Evolutionary conservation across 1,140 invertebrate genomes (phyloP).

Genomic region (Atta colombica): DNA sequence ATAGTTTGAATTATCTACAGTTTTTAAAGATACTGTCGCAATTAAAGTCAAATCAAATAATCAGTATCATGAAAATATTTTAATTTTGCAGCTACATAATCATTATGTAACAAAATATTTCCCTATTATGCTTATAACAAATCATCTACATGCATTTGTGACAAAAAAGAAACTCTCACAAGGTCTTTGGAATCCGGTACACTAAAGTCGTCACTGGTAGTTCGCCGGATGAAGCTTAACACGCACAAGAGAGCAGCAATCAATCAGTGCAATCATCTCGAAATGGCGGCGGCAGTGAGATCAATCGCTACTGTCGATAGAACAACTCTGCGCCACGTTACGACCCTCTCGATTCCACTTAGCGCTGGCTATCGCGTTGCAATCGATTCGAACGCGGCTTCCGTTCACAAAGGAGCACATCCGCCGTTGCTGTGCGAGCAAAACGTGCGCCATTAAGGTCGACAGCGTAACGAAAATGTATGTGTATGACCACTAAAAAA

Average conservation of each 20-base stretch:
- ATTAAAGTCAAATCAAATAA: neutral
- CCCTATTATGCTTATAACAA: neutral
- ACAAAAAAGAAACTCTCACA: neutral
- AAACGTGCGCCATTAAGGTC: constrained; percentile 38
- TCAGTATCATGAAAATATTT: neutral
- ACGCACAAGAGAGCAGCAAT: constrained; percentile 50
- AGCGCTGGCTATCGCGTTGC: constrained; percentile 56
- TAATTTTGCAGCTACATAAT: neutral
- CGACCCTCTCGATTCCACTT: constrained; percentile 70
- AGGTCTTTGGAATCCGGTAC: constrained; percentile 3
- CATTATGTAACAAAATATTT: neutral
- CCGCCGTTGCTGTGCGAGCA: constrained; percentile 9
- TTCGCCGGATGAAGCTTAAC: constrained; percentile 47
- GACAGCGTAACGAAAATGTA: constrained; percentile 6
- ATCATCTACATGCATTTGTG: neutral
- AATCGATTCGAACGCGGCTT: constrained; percentile 62
- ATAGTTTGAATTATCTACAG: no score
- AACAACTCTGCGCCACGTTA: constrained; percentile 59
- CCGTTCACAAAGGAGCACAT: constrained; percentile 13
- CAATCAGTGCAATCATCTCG: constrained; percentile 70
- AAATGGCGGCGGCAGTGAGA: constrained; percentile 65
- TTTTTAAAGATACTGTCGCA: neutral
- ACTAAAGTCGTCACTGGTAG: neutral
- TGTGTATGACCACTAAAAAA: neutral
- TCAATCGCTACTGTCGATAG: constrained; percentile 57